Conservation (phyloP, 2,888 invertebrate genomes). For the Synergus gifuensis region DNA sequence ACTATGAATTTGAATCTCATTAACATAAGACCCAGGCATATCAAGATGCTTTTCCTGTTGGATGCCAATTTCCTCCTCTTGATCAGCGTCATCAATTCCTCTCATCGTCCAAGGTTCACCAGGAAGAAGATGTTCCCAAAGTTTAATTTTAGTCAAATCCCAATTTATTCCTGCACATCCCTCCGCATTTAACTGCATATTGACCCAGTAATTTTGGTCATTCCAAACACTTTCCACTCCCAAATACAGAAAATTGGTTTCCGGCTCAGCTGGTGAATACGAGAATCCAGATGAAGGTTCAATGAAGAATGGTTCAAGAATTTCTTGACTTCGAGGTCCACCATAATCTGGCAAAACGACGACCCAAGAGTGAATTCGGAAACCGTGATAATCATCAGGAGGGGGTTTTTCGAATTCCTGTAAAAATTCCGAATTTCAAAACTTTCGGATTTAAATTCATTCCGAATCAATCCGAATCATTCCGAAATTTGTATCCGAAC, state of each 20-base stretch:
- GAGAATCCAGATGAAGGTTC: conserved; percentile 89
- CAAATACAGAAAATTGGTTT: conserved; percentile 83
- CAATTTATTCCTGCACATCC: conserved; percentile 81
- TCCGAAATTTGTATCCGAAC: too few species aligned
- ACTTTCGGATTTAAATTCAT: too few species aligned
- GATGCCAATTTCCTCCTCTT: conserved; percentile 78
- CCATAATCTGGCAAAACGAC: conserved; percentile 82
- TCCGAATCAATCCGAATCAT: too few species aligned
- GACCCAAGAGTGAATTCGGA: conserved; percentile 92
- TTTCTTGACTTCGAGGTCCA: conserved; percentile 78
- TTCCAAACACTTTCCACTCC: conserved; percentile 93
- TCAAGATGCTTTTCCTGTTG: conserved; percentile 83
- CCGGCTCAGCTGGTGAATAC: conserved; percentile 76
- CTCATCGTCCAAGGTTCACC: conserved; percentile 82
- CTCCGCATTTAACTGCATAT: conserved; percentile 81
- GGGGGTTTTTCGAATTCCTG: conserved; percentile 84
- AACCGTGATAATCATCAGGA: conserved; percentile 83
- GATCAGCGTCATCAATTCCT: conserved; percentile 78
- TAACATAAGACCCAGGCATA: conserved; percentile 87
- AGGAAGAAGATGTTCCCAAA: conserved; percentile 87
- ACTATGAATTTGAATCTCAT: conserved; percentile 82
- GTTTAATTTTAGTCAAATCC: conserved; percentile 80
- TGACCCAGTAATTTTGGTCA: conserved; percentile 89
- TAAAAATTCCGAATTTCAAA: conserved; percentile 21
- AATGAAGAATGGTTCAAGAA: conserved; percentile 86